These are phyloP conservation scores for Ectobius pallidus DNA, from an alignment of 2,888 invertebrate species.

Conservation along the genomic window DNA sequence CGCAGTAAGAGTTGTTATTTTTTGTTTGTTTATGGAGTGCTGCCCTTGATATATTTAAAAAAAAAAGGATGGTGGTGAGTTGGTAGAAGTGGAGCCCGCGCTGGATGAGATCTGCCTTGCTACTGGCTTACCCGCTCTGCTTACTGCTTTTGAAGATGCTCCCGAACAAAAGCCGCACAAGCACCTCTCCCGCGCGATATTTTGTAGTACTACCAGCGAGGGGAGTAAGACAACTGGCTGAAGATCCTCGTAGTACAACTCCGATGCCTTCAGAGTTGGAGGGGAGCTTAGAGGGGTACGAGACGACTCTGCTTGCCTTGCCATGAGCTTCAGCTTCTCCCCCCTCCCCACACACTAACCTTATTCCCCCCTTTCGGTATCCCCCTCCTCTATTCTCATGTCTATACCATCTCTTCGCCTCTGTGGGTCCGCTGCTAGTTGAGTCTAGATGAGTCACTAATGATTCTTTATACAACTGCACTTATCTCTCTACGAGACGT, in stretches of 20 bases:
- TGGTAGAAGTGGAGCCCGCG: neutral
- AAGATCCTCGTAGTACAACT: neutral
- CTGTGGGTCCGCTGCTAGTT: no score
- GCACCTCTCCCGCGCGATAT: neutral
- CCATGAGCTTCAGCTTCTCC: neutral
- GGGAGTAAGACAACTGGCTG: neutral
- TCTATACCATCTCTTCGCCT: neutral
- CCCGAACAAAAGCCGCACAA: neutral
- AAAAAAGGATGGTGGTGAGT: no score
- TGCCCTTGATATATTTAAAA: no score
- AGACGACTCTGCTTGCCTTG: neutral
- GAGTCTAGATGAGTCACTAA: conserved; percentile 24
- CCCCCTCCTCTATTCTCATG: neutral
- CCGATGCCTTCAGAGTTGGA: neutral
- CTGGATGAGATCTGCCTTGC: neutral
- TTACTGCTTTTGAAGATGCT: no score
- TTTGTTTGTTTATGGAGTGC: no score
- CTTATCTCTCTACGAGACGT: neutral
- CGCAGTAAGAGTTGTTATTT: no score
- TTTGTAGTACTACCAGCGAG: neutral
- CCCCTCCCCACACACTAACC: neutral
- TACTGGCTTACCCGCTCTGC: neutral
- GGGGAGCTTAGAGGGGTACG: neutral
- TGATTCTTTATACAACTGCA: neutral
- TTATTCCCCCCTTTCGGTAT: neutral